phyloP scores from a whole-genome alignment of 1,140 invertebrate genomes.

The Dendroctonus valens region DNA sequence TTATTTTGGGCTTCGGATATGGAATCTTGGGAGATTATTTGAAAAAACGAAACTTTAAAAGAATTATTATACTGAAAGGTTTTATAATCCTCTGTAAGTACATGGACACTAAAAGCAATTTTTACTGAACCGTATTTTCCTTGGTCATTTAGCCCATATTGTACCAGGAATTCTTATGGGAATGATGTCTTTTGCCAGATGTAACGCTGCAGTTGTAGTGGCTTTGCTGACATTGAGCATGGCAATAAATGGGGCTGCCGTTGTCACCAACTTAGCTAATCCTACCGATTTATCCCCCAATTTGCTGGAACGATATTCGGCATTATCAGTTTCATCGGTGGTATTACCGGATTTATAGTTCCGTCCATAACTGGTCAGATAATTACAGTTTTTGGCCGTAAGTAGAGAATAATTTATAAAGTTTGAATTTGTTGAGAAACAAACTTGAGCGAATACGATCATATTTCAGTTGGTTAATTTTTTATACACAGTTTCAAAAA shows the following conservation, averaged over 20 bases:
- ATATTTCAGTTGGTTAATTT: no score
- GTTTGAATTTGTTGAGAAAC: background rate
- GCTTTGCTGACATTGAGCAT: slow-evolving; percentile 70
- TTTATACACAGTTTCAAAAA: background rate
- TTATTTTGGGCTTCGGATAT: slow-evolving; percentile 62
- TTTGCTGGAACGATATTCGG: slow-evolving; percentile 73
- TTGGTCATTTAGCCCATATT: slow-evolving; percentile 60
- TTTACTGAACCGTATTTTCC: background rate
- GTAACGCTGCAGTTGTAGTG: slow-evolving; percentile 62
- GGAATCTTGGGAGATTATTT: slow-evolving; percentile 68
- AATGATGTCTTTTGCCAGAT: slow-evolving; percentile 64
- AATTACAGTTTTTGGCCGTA: slow-evolving; percentile 63
- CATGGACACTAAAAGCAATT: background rate
- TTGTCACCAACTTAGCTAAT: slow-evolving; percentile 78
- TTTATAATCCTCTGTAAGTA: slow-evolving; percentile 66
- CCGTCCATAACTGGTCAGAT: slow-evolving; percentile 63
- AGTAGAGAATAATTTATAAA: slow-evolving; percentile 30
- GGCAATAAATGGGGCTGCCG: slow-evolving; percentile 78
- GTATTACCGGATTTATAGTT: slow-evolving; percentile 70
- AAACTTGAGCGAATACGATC: background rate
- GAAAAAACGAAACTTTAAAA: slow-evolving; percentile 55
- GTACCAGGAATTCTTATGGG: slow-evolving; percentile 67
- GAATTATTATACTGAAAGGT: slow-evolving; percentile 66
- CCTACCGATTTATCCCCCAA: slow-evolving; percentile 81
- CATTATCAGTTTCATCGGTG: slow-evolving; percentile 73